phyloP scores from a whole-genome alignment of 1,140 invertebrate genomes.

The Aradophagus sp. region DNA sequence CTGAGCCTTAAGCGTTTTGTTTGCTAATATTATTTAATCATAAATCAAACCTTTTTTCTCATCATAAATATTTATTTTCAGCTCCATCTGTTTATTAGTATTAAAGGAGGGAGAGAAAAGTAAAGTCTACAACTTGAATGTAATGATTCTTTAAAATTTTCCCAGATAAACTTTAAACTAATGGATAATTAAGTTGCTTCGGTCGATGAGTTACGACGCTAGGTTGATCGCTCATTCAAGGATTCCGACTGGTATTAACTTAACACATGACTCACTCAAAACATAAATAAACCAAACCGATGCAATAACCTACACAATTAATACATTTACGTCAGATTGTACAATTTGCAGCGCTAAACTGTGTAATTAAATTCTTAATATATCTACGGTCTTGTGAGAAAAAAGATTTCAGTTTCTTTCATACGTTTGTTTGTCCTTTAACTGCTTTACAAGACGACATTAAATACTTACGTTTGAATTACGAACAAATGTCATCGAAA shows the following conservation, averaged over 20 bases:
- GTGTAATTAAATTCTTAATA: conserved; percentile 25
- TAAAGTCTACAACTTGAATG: too few species aligned
- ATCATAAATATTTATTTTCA: too few species aligned
- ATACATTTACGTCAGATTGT: conserved; percentile 22
- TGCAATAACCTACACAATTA: conserved; percentile 43
- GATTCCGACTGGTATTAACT: conserved; percentile 29
- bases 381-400: conserved; percentile 23
- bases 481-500: too few species aligned
- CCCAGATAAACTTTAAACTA: conserved; percentile 28
- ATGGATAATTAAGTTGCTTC: conserved; percentile 45
- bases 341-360: conserved; percentile 22
- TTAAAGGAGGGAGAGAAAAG: too few species aligned
- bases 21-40: too few species aligned
- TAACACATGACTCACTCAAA: conserved; percentile 35
- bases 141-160: too few species aligned
- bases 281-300: conserved; percentile 30
- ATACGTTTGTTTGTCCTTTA: too few species aligned
- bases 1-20: too few species aligned
- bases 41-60: too few species aligned
- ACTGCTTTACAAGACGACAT: too few species aligned
- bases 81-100: too few species aligned
- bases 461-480: too few species aligned
- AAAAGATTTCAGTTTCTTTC: conserved; percentile 5
- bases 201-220: conserved; percentile 30
- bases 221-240: conserved; percentile 30